These are phyloP conservation scores for Callosobruchus maculatus DNA, from an alignment of 2,888 invertebrate genomes.

Conservation along the genomic window DNA sequence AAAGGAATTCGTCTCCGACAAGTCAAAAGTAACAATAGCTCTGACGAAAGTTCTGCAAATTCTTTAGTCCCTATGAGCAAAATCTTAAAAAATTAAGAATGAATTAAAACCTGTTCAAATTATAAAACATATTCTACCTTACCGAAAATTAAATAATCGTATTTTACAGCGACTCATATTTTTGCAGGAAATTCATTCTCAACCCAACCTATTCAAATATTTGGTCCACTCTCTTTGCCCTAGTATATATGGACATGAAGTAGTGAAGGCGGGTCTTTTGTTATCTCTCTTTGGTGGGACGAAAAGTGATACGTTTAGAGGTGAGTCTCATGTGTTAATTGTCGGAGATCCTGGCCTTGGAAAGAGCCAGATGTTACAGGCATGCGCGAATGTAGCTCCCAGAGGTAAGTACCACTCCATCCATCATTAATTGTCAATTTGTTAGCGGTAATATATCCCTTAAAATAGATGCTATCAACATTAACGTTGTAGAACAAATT, in stretches of 20 bases:
- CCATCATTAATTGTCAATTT: background rate
- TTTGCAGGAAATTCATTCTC: constrained; percentile 69
- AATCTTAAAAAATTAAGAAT: too few species aligned
- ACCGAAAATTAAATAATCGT: too few species aligned
- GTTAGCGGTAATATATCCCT: too few species aligned
- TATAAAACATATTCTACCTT: too few species aligned
- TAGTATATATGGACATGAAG: constrained; percentile 86
- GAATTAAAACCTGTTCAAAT: too few species aligned
- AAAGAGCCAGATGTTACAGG: constrained; percentile 85
- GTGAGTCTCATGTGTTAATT: constrained; percentile 77
- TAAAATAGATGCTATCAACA: too few species aligned
- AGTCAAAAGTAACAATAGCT: too few species aligned
- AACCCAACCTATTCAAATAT: constrained; percentile 72
- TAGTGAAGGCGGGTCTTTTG: constrained; percentile 85
- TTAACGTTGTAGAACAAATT: too few species aligned
- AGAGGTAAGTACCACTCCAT: constrained; percentile 56
- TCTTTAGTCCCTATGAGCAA: too few species aligned
- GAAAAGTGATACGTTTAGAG: constrained; percentile 51
- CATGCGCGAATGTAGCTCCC: constrained; percentile 77
- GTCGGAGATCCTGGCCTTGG: constrained; percentile 93
- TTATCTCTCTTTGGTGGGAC: constrained; percentile 83
- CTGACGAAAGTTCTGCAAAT: too few species aligned
- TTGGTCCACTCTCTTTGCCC: constrained; percentile 89
- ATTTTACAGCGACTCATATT: too few species aligned
- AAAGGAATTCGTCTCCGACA: too few species aligned